Evolutionary conservation across 2,797 vertebrate species (phyloP), one percentile per base, ranked within the genome.

Genomic region (Aulostomus chinensis): DNA sequence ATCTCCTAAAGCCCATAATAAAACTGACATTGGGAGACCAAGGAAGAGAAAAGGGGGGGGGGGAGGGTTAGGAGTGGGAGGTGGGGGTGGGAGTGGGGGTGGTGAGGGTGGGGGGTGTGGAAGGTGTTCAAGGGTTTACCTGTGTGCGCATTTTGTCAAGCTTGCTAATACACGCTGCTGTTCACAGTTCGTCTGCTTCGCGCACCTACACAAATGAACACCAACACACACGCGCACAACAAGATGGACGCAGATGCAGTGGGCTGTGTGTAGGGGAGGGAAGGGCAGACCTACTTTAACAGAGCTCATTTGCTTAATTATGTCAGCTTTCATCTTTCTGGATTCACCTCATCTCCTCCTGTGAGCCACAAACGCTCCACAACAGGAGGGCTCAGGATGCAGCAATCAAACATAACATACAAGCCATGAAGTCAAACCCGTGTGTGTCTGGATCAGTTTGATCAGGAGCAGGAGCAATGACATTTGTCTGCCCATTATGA

Each of bases 1-100:
- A 73, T 91, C 87, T 89, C 91, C 91, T 88, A 83, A 93, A 92
- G 89, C 90, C 84, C 79, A 37, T 92, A 90, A 92, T 91, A 94
- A 90, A 92, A 91, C 86, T 91, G 90, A 91, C 90, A 91, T 78
- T 83, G 88, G 85, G 73, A 80, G 81, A 68, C 76, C 85, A 75
- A 75, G 66, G 55, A 55, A 54, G 61, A 60, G 57, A 48, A n/a
- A n/a, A n/a, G n/a, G n/a, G n/a, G n/a, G n/a, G n/a, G n/a, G n/a
- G n/a, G n/a, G n/a, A n/a, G n/a, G n/a, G n/a, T n/a, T n/a, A n/a
- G n/a, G n/a, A n/a, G n/a, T n/a, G n/a, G n/a, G n/a, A n/a, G n/a
- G n/a, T n/a, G n/a, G n/a, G n/a, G n/a, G n/a, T n/a, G n/a, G n/a
- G n/a, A n/a, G n/a, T n/a, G n/a, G n/a, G n/a, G n/a, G n/a, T n/a